Evolutionary conservation across 92 coral and sea anemone genomes (phyloP), one percentile per base, ranked within the genome.

Genomic region (Ricordea florida): DNA sequence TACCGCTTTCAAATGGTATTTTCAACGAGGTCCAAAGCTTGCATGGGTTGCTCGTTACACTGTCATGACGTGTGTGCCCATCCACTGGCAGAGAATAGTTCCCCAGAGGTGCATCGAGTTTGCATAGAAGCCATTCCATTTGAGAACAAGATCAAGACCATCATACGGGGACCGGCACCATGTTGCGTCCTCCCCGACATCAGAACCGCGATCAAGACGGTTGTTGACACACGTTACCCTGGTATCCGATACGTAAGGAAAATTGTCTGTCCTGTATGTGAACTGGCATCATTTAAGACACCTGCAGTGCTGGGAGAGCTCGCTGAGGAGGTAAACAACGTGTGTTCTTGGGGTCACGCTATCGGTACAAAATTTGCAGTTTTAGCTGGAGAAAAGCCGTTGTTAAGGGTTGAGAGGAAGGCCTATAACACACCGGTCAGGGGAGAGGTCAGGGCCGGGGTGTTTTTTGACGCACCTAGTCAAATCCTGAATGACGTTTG

Each of bases 131-230:
- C 83, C 11, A 16, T 83, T 26, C 97, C 97, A 2, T 73, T 73
- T 11, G 75, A 68, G 42, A 75, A 83, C 69, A 67, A 67, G 33
- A 30, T 91, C 28, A 81, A 80, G 46, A 88, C 75, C 31, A 72
- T 85, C 29, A 82, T 87, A 34, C 88, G 97, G 3, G 97, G 97
- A 0, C 53, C 75, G 2, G 10, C 57, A 18, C 97, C 97, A 0
- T 91, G 97, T 62, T 91, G 97, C 57, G 88, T 91, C 14, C 78
- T 91, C 51, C 84, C 97, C 18, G 89, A 84, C 61, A 49, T 91
- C 30, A 79, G 83, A 29, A 67, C 76, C 1, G 93, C 87, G 5
- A 62, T 91, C 10, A 89, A 91, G 67, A 65, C 34, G 13, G 85
- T 91, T 2, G 73, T 85, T 17, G 92, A 76, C 64, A 77, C 92